A percentile compares a stretch with the other conserved stretches of the same genome.
Conservation (phyloP, 2,888 invertebrate species). For the Platypus cylindrus region DNA sequence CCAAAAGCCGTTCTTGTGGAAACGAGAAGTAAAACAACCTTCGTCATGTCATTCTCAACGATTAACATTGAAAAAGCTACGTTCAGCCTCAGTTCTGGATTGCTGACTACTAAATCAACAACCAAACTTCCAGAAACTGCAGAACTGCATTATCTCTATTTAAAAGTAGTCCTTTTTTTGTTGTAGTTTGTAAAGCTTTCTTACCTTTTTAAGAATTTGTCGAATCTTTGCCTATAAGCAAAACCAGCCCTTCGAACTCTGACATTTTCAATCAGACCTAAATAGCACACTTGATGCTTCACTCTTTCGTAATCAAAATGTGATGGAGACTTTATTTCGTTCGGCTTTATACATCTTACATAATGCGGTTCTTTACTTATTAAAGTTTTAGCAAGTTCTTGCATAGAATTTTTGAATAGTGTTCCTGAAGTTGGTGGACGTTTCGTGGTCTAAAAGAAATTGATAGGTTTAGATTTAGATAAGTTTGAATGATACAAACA, state of each 20-base stretch:
- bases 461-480: no score
- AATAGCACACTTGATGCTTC: slow-evolving; percentile 65
- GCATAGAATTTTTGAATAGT: slow-evolving; percentile 90
- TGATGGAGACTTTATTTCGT: slow-evolving; percentile 80
- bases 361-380: slow-evolving; percentile 92
- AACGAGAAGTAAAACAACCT: no score
- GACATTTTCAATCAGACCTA: slow-evolving; percentile 91
- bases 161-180: no score
- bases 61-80: no score
- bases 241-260: slow-evolving; percentile 93
- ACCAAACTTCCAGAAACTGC: no score
- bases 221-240: slow-evolving; percentile 90
- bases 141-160: no score
- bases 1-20: no score
- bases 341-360: slow-evolving; percentile 94
- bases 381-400: slow-evolving; percentile 75
- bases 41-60: no score
- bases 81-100: no score
- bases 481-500: slow-evolving; percentile 2
- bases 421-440: slow-evolving; percentile 90
- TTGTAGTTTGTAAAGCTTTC: no score
- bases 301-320: slow-evolving; percentile 75
- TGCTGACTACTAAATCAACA: no score
- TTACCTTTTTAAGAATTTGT: slow-evolving; percentile 75
- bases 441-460: slow-evolving; percentile 66